Evolutionary conservation across 2,113 vertebrate species (phyloP).

Genomic region (Tupaia tana): DNA sequence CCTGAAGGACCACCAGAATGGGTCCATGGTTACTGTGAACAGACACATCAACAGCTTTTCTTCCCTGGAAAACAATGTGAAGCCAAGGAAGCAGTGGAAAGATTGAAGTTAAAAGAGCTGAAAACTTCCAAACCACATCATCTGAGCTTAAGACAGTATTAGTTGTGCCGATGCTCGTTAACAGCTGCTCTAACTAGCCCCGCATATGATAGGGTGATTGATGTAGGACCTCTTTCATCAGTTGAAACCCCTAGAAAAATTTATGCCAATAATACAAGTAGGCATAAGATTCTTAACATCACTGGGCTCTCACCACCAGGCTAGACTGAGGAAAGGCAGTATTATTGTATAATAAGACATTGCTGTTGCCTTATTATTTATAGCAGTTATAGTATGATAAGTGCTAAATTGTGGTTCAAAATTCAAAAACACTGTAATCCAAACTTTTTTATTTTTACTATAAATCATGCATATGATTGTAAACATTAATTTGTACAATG

Average conservation of each 20-base stretch:
- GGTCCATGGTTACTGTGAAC: slow-evolving; percentile 87
- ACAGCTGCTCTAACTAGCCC: slow-evolving; percentile 88
- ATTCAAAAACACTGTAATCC: slow-evolving; percentile 89
- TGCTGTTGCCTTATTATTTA: slow-evolving; percentile 92
- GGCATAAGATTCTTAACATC: slow-evolving; percentile 85
- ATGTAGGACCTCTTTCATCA: slow-evolving; percentile 86
- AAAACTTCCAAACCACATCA: slow-evolving; percentile 81
- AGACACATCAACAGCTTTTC: slow-evolving; percentile 91
- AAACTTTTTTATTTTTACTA: slow-evolving; percentile 85
- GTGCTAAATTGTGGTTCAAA: slow-evolving; percentile 90
- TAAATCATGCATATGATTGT: slow-evolving; percentile 89
- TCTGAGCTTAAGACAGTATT: slow-evolving; percentile 88
- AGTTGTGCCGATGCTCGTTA: slow-evolving; percentile 86
- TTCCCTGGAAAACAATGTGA: slow-evolving; percentile 86
- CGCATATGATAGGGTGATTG: slow-evolving; percentile 88
- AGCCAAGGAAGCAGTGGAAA: slow-evolving; percentile 91
- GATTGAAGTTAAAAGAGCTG: slow-evolving; percentile 89
- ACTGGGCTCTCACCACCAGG: slow-evolving; percentile 86
- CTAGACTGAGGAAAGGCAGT: slow-evolving; percentile 88
- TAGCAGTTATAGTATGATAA: slow-evolving; percentile 87
- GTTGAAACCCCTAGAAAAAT: slow-evolving; percentile 87
- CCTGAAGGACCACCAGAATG: slow-evolving; percentile 92
- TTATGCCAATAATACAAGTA: slow-evolving; percentile 85
- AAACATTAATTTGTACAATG: slow-evolving; percentile 87
- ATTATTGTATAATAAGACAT: slow-evolving; percentile 88